Evolutionary conservation across 2,888 invertebrate genomes (phyloP).

Genomic region (Perizoma affinitatum): DNA sequence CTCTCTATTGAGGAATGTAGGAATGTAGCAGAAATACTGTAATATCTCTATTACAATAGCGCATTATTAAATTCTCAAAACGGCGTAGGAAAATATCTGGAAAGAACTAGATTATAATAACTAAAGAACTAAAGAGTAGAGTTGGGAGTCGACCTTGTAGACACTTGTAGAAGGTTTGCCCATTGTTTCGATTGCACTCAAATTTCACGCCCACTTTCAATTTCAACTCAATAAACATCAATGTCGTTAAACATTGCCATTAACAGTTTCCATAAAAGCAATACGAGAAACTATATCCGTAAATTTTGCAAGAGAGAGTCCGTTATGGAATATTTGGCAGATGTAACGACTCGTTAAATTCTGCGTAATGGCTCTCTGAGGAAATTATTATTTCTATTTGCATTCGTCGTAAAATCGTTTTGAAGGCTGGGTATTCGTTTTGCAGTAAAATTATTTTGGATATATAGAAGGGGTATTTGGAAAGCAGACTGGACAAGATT

Average conservation of each 20-base stretch:
- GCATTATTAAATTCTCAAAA: too few relatives aligned
- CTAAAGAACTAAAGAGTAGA: too few relatives aligned
- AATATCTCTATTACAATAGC: too few relatives aligned
- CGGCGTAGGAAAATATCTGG: too few relatives aligned
- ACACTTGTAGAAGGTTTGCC: slow-evolving; percentile 1
- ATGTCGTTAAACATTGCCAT: slow-evolving; percentile 39
- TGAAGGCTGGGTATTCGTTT: background rate
- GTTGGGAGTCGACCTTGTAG: background rate
- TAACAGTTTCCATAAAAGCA: slow-evolving; percentile 47
- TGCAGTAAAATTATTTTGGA: background rate
- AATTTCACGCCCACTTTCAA: slow-evolving; percentile 20
- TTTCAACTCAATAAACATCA: slow-evolving; percentile 23
- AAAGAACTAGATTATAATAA: too few relatives aligned
- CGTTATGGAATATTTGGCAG: slow-evolving; percentile 30
- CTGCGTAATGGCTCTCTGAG: slow-evolving; percentile 4
- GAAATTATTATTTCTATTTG: slow-evolving; percentile 16
- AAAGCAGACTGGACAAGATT: background rate
- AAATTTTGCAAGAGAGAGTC: slow-evolving; percentile 39
- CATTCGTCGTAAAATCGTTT: slow-evolving; percentile 13
- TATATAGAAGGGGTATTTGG: background rate
- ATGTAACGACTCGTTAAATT: slow-evolving; percentile 18
- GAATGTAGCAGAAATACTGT: too few relatives aligned
- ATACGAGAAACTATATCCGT: slow-evolving; percentile 39
- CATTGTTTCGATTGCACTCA: background rate
- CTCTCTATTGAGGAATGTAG: too few relatives aligned